Evolutionary conservation across 2,888 invertebrate genomes (phyloP).

Genomic region (Apeira syringaria): DNA sequence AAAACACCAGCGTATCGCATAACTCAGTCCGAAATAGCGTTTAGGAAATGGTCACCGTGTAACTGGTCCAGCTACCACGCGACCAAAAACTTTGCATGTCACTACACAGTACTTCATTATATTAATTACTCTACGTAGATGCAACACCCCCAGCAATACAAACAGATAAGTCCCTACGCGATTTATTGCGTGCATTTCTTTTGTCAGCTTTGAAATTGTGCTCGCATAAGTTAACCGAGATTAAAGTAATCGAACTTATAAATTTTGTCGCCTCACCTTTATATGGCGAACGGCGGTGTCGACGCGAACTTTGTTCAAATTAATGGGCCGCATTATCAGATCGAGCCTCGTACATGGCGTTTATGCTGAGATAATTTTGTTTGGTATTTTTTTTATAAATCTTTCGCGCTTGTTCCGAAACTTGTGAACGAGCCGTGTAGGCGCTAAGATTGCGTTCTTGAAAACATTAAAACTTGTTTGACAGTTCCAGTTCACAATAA

Average conservation of each 20-base stretch:
- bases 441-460: slow-evolving; percentile 39
- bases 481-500: slow-evolving; percentile 14
- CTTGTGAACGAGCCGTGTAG: slow-evolving; percentile 40
- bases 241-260: slow-evolving; percentile 84
- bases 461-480: slow-evolving; percentile 16
- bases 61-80: slow-evolving; percentile 54
- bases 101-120: slow-evolving; percentile 69
- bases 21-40: slow-evolving; percentile 62
- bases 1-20: slow-evolving; percentile 42
- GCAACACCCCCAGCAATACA: slow-evolving; percentile 39
- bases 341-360: slow-evolving; percentile 80
- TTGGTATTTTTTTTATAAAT: slow-evolving; percentile 62
- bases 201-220: slow-evolving; percentile 84
- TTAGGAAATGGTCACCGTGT: slow-evolving; percentile 44
- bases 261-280: slow-evolving; percentile 84
- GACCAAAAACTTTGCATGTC: slow-evolving; percentile 71
- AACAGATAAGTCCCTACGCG: slow-evolving; percentile 70
- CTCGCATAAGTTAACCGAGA: slow-evolving; percentile 83
- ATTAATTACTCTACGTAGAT: slow-evolving; percentile 69
- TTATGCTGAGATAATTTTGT: slow-evolving; percentile 82
- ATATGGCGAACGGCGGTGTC: slow-evolving; percentile 78
- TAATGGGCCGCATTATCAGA: slow-evolving; percentile 82
- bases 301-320: slow-evolving; percentile 83
- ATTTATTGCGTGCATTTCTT: slow-evolving; percentile 84
- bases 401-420: slow-evolving; percentile 51